Evolutionary conservation across 2,797 vertebrate species (phyloP).

Genomic region (Argya squamiceps): DNA sequence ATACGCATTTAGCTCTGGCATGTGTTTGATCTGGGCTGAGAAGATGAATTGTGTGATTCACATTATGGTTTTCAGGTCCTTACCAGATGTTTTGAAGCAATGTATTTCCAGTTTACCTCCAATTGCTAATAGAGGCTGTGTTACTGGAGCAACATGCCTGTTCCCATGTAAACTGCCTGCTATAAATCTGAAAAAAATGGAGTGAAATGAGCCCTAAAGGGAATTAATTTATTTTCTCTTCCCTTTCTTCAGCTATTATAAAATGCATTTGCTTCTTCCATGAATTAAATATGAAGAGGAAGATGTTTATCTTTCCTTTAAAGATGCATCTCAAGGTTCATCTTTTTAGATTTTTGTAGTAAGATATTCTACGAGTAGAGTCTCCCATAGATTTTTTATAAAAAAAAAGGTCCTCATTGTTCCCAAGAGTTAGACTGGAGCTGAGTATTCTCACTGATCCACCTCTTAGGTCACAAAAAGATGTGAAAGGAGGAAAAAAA

Average conservation of each 20-base stretch:
- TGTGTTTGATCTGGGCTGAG: rapidly evolving
- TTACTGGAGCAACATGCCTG: background rate
- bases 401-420: background rate
- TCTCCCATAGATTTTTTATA: background rate
- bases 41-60: background rate
- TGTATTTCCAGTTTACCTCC: background rate
- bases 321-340: background rate
- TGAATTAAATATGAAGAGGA: background rate
- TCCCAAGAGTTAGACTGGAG: background rate
- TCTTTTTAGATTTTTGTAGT: background rate
- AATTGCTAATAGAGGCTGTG: background rate
- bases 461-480: background rate
- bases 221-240: background rate
- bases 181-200: background rate
- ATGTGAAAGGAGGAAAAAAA: background rate
- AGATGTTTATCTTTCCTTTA: background rate
- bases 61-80: background rate
- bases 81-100: background rate
- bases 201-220: background rate
- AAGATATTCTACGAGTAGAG: background rate
- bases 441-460: background rate
- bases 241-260: background rate
- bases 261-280: background rate
- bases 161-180: background rate
- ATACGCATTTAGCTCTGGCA: rapidly evolving